Evolutionary conservation across 2,113 vertebrate genomes (phyloP), one percentile per base, ranked within the genome.

Genomic region (Canis aureus): DNA sequence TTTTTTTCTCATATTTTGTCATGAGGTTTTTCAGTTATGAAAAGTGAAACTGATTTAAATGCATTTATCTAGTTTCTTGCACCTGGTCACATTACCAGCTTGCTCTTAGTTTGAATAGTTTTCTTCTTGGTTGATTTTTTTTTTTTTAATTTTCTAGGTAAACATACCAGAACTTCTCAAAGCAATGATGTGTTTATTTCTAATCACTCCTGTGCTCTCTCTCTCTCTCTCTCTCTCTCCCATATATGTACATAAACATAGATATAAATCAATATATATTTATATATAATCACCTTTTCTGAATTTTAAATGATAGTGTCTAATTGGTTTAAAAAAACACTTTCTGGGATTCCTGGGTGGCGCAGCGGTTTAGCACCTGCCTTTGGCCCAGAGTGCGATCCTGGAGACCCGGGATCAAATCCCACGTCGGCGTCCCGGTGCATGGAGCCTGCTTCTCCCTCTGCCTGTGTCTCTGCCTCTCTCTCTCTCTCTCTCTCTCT

Each of bases 21-120:
- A 71, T 62, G 11, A n/a, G 15, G 2, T 35, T 93, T 86, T 79
- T 20, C 29, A 74, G 16, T 35, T 64, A 71, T 32, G 8, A 85
- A 85, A 73, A 90, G 38, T 51, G 35, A 90, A 79, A 59, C 43
- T 71, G 3, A 71, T 38, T 80, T 74, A 15, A 84, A 84, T 64
- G 23, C 11, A 69, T 43, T 89, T 64, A 73, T 67, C 32, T 35
- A 79, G 25, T 85, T 82, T 59, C 11, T 84, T 89, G 5, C 38
- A 38, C 55, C 35, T 76, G 12, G 15, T 17, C 53, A 83, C 15
- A 60, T 13, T 35, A 55, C 9, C 20, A 29, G 22, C 9, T 79
- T 51, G 17, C 9, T n/a, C 91, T 87, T 60, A 43, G 17, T 64
- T 62, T 17, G 7, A 84, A 49, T 55, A 32, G 12, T n/a, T 89